These are phyloP conservation scores for Brenthis hecate DNA, from an alignment of 2,888 invertebrate species.

Conservation along the genomic window DNA sequence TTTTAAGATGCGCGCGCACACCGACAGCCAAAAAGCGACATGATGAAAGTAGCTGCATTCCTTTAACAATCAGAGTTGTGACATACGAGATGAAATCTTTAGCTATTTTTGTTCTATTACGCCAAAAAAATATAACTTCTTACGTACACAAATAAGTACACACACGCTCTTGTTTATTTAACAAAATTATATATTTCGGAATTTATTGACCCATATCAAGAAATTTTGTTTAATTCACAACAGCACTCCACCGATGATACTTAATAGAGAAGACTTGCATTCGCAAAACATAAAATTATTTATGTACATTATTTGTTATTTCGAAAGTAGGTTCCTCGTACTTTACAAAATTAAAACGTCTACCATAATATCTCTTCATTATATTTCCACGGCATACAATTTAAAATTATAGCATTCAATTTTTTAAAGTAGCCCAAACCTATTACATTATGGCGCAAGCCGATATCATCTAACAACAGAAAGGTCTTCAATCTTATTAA, in stretches of 20 bases:
- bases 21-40: no score
- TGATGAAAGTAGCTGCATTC: no score
- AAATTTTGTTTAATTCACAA: no score
- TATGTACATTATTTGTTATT: constrained; percentile 2
- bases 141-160: no score
- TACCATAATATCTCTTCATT: constrained; percentile 7
- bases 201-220: not conserved
- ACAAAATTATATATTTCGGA: not conserved
- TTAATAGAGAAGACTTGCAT: not conserved
- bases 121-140: no score
- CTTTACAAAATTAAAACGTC: constrained; percentile 19
- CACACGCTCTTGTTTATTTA: not conserved
- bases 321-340: constrained; percentile 8
- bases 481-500: constrained; percentile 28
- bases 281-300: not conserved
- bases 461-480: constrained; percentile 19
- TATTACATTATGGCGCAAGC: constrained; percentile 21
- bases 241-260: no score
- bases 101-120: no score
- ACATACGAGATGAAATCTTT: no score
- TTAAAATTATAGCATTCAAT: constrained; percentile 15
- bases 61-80: no score
- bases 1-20: no score
- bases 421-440: constrained; percentile 17
- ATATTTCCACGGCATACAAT: constrained; percentile 8